A percentile compares a stretch with the other conserved stretches of the same genome.
These are phyloP conservation scores for Lordiphosa stackelbergi DNA, from an alignment of 1,140 invertebrate species.

Conservation along the genomic window DNA sequence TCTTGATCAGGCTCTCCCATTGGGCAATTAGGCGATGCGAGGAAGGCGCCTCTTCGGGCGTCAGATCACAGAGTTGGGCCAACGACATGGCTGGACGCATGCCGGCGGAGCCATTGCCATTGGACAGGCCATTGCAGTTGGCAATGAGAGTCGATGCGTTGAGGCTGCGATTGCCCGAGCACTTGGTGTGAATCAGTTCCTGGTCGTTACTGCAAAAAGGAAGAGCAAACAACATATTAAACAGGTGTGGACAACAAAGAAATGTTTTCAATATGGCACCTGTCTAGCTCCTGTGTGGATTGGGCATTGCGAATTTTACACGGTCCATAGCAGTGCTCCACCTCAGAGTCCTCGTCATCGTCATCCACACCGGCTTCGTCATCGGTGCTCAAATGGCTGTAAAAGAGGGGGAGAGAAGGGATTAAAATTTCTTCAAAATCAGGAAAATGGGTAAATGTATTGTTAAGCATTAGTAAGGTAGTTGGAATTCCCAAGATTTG, in stretches of 20 bases:
- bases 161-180: conserved; percentile 50
- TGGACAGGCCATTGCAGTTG: conserved; percentile 11
- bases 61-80: conserved; percentile 80
- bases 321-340: conserved; percentile 79
- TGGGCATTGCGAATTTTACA: conserved; percentile 80
- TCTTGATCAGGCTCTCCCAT: conserved; percentile 81
- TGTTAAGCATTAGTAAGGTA: too few species aligned
- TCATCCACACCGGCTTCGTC: conserved; percentile 61
- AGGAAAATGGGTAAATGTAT: too few species aligned
- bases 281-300: conserved; percentile 79
- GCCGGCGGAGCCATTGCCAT: conserved; percentile 60
- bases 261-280: background rate
- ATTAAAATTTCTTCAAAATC: background rate
- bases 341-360: conserved; percentile 79
- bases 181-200: conserved; percentile 36
- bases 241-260: too few species aligned
- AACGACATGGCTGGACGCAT: conserved; percentile 81
- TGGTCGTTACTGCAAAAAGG: conserved; percentile 12
- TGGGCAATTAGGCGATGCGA: conserved; percentile 81
- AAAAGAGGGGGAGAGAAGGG: too few species aligned
- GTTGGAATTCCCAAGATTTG: too few species aligned
- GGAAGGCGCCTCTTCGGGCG: conserved; percentile 80
- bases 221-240: too few species aligned
- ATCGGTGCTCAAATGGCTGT: conserved; percentile 54
- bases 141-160: conserved; percentile 33